Evolutionary conservation across 1,140 invertebrate species (phyloP).

Genomic region (Drosophila sucinea): DNA sequence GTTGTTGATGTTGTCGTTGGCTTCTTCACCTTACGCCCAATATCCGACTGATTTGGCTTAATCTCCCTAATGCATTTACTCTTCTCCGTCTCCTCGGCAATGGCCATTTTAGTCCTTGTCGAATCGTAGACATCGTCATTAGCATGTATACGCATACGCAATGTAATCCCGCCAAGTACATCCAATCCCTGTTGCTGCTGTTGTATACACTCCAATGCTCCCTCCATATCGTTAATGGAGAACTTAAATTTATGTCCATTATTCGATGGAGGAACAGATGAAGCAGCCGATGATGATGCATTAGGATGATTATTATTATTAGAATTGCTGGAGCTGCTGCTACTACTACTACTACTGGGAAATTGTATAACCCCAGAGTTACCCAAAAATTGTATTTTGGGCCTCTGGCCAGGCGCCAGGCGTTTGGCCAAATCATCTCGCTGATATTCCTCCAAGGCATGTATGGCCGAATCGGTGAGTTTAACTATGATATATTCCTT

Average conservation of each 20-base stretch:
- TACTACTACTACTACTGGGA: conserved; percentile 61
- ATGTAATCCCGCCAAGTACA: conserved; percentile 91
- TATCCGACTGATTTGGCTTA: conserved; percentile 93
- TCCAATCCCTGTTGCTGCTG: conserved; percentile 88
- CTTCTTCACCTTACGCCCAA: conserved; percentile 91
- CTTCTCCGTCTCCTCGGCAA: conserved; percentile 94
- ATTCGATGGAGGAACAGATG: background rate
- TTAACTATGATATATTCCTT: conserved; percentile 97
- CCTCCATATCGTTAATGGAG: conserved; percentile 78
- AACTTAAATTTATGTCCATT: conserved; percentile 78
- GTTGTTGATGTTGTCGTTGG: conserved; percentile 40
- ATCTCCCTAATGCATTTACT: conserved; percentile 97
- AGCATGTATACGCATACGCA: conserved; percentile 94
- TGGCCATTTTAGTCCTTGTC: conserved; percentile 94
- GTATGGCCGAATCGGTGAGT: conserved; percentile 95
- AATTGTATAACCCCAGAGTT: conserved; percentile 76
- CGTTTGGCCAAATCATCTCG: conserved; percentile 86
- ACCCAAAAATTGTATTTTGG: conserved; percentile 74
- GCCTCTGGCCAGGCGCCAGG: conserved; percentile 86
- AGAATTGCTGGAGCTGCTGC: conserved; percentile 43
- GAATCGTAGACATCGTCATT: conserved; percentile 97
- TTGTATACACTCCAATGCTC: conserved; percentile 94
- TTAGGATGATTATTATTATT: conserved; percentile 40
- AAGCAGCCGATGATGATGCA: conserved; percentile 17
- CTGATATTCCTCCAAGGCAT: conserved; percentile 95